Evolutionary conservation across 2,113 vertebrate genomes (phyloP), one percentile per base, ranked within the genome.

Genomic region (Mohoua ochrocephala): DNA sequence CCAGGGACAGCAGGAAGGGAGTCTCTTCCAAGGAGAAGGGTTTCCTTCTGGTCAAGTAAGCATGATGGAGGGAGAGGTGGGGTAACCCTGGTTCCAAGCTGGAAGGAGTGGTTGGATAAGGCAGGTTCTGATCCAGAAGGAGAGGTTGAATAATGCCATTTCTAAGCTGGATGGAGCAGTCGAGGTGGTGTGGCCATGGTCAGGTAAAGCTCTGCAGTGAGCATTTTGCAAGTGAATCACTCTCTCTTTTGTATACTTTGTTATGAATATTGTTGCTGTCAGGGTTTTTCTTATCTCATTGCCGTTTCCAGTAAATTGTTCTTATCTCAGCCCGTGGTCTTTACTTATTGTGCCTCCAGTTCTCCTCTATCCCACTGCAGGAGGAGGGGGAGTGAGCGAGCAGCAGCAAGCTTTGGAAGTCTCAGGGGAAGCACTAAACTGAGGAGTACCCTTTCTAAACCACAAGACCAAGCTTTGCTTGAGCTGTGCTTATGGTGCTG

Each of bases 301-400:
- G 44, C 7, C 75, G 20, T 35, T 81, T 41, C 33, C n/a, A 75
- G 15, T 26, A n/a, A 82, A 39, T 10, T 39, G 23, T 20, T 67
- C 23, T 59, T 52, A 17, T 30, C 13, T n/a, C 6, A 81, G 11
- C 19, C 7, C 2, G 1, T n/a, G 45, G 14, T 22, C 33, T 81
- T 52, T 37, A 26, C 11, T 14, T 37, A 1, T 9, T 33, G 7
- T 44, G 5, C 21, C 45, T 68, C 22, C 54, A 30, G 14, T 30
- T 89, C 5, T n/a, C 15, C n/a, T 61, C 37, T 42, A 14, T 39
- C 28, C 23, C n/a, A 18, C 24, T 45, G 26, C 10, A 59, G 28
- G 52, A 68, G 17, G 33, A 37, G 20, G 22, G 6, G 31, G 15
- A 35, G 31, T 0, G 1, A 49, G 21, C 0, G 0, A n/a, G 23